Evolutionary conservation across 2,888 invertebrate species (phyloP), one percentile per base, ranked within the genome.

Genomic region (Azorinus chamasolen): DNA sequence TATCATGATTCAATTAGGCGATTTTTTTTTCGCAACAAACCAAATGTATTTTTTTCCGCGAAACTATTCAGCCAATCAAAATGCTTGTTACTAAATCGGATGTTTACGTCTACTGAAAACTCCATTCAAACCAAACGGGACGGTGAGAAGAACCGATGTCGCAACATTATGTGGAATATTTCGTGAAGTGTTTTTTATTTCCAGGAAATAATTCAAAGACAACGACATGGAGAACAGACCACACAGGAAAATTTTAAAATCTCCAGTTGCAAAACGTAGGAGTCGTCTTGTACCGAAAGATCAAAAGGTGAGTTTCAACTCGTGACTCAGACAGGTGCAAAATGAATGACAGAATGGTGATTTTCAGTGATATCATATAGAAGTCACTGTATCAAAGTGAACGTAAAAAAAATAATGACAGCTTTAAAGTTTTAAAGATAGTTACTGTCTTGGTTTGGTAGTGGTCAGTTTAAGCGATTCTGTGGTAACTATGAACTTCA

Each of bases 261-360:
- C 90, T 58, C 89, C 89, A 4, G 84, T 86, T 37, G 82, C 89
- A n/a, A 90, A 90, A 76, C 74, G 90, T 64, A 85, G 88, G 70
- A 89, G 84, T 61, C 84, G 88, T 72, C 80, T 82, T 20, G 74
- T 83, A n/a, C 88, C 88, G 16, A 78, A 89, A 45, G 86, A 87
- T 45, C 89, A 89, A 65, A 85, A 87, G 83, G 90, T 89, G 73
- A 86, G 88, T 86, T 54, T 4, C 55, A 64, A 24, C 54, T 54
- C 53, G 63, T 63, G 63, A 63, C 53, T 63, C 53, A 43, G 37
- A 32, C 46, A 57, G 59, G 59, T 59, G 59, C 51, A 32, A 32
- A n/a, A 32, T 32, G 32, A 32, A 32, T 4, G 32, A 32, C 4
- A 10, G 32, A 10, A 10, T 32, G n/a, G n/a, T n/a, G n/a, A n/a